Evolutionary conservation across 1,140 invertebrate species (phyloP), one percentile per base, ranked within the genome.

Genomic region (Drosophila subpulchrella): DNA sequence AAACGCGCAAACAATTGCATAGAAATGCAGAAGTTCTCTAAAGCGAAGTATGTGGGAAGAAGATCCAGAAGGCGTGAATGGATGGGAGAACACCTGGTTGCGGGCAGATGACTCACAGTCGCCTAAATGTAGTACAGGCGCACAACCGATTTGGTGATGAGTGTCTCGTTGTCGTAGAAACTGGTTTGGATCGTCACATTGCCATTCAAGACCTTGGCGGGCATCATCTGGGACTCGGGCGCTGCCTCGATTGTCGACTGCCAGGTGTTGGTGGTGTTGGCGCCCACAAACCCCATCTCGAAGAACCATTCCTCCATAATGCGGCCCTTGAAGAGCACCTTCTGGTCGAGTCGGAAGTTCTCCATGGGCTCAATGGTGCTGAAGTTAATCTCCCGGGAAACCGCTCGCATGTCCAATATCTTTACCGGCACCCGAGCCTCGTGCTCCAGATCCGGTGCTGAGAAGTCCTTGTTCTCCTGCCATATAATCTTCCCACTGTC

Each of bases 181-280:
- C 97, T 97, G 11, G 99, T 99, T 94, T 99, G 98, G 84, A 99
- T 99, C 6, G 99, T 96, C 54, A 99, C 97, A 93, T 99, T 99
- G 4, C 99, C 99, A 75, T 98, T 99, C 75, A 99, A 94, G 73
- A 99, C 95, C 93, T 97, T 98, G 2, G 98, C 98, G 44, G 99
- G 98, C 97, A 99, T 99, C 98, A 99, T 99, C 94, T 99, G 98
- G 70, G 97, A 98, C 93, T 99, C 98, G 4, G 99, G 98, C 0
- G 99, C 99, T 39, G 99, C 98, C 94, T 99, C 98, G 80, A 99
- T 99, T 17, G 98, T 94, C 63, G 97, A 98, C 93, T 99, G 98
- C 99, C 99, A 99, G 5, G 98, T 99, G 93, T 99, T 99, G 46
- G 98, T 99, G 17, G 98, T 99, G 82, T 98, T 98, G 17, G 98